Evolutionary conservation across 2,797 vertebrate species (phyloP).

Genomic region (Cetoscarus ocellatus): DNA sequence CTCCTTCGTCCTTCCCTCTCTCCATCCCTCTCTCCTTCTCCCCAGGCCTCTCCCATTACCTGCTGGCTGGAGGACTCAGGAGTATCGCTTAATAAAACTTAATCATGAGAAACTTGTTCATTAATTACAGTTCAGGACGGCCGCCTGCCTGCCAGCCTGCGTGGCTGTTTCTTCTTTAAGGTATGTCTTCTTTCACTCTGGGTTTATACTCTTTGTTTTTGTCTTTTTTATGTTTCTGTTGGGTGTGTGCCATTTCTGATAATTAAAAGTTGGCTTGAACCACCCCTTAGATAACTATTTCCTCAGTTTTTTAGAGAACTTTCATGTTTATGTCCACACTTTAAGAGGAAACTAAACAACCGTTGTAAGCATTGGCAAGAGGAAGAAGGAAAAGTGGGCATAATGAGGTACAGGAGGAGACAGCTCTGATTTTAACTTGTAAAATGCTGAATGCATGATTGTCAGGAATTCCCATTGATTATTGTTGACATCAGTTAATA

Average conservation of each 20-base stretch:
- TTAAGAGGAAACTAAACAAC: no score
- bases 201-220: slow-evolving; percentile 16
- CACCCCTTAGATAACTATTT: not conserved
- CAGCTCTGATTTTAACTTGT: no score
- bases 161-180: slow-evolving; percentile 34
- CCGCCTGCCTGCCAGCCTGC: slow-evolving; percentile 61
- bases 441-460: no score
- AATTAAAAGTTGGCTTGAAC: slow-evolving; percentile 3
- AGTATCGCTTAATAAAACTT: slow-evolving; percentile 87
- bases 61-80: slow-evolving; percentile 82
- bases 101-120: slow-evolving; percentile 89
- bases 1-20: slow-evolving; percentile 74
- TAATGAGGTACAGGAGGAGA: not conserved
- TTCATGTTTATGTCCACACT: no score
- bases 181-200: slow-evolving; percentile 37
- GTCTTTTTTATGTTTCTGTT: not conserved
- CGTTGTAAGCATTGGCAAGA: no score
- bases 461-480: slow-evolving; percentile 6
- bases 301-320: not conserved
- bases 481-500: slow-evolving; percentile 10
- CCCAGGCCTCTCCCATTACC: slow-evolving; percentile 81
- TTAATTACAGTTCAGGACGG: slow-evolving; percentile 83
- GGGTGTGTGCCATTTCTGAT: slow-evolving; percentile 7
- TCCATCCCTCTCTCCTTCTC: slow-evolving; percentile 68
- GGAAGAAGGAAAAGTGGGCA: slow-evolving; percentile 2